Evolutionary conservation across 2,113 vertebrate species (phyloP), one percentile per base, ranked within the genome.

Genomic region (Cyrtonyx montezumae): DNA sequence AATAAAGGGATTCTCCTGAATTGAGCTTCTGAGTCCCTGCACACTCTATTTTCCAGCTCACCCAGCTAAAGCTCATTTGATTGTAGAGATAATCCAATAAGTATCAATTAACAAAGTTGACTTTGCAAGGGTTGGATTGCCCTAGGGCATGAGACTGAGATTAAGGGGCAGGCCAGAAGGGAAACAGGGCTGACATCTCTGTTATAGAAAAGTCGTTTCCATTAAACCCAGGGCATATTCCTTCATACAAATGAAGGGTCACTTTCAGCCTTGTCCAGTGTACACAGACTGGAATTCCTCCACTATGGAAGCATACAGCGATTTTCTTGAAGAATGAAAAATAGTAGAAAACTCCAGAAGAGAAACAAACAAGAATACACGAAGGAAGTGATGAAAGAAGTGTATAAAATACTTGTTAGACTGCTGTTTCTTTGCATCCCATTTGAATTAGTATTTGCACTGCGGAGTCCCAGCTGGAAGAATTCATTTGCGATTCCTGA

Each of bases 21-120:
- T 30, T 70, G 30, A 59, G 45, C 51, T 53, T 53, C 25, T 25
- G 56, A 82, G 84, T 83, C 85, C 79, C 51, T 79, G 30, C 14
- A 13, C 13, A 15, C 21, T 73, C 20, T 92, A 75, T 86, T 90
- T 90, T 88, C 28, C 73, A 53, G 58, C 42, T 93, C 40, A 88
- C 65, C 30, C 22, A 49, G 37, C 26, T 89, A 28, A 94, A 93
- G 84, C 13, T 77, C 45, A 87, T 88, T 84, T 56, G 93, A 92
- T 91, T 83, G 65, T n/a, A 87, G 81, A 84, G 81, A 89, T 34
- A 87, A 77, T 63, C 90, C 65, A 94, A 63, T 80, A 90, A 95
- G 78, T 59, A 62, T 80, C 51, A 79, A 37, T 91, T 94, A 90
- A 80, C 42, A 67, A 94, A 95, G 69, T 92, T 81, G 86, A 26